Base-by-base conservation (phyloP, 2,113 vertebrate genomes). In the Baryphthengus martii region DNA sequence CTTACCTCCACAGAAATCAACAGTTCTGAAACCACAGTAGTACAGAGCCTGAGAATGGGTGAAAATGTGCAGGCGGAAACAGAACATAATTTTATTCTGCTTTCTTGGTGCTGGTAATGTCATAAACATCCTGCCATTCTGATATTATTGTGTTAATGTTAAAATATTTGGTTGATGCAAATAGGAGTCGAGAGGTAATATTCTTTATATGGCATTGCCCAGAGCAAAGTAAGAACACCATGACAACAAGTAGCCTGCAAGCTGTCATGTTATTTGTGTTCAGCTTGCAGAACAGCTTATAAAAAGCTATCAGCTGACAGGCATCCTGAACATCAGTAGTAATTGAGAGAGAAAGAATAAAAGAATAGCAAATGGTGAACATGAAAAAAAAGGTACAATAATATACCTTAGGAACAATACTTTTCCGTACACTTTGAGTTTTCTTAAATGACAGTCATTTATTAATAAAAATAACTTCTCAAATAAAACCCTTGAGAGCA, bases 121-220 rank as follows among this genome's bases (percentile, higher is more conserved):
- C 94, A 96, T 93, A 96, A 95, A 96, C 95, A 85, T 96, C 95
- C 96, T 94, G 58, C 50, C 85, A 94, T 68, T 83, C 68, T 94
- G 73, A 88, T 96, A 84, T 95, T 77, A 94, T 86, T 91, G 49
- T 95, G 94, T 95, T 95, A 95, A 93, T 97, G 86, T 93, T 95
- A 95, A 97, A 97, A 95, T 95, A 97, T 97, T 96, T 96, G 86
- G 74, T 92, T 96, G 95, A 97, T 96, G 81, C 83, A 98, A 97
- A 97, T 89, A 90, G 82, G 78, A 97, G 94, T 65, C 24, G 59
- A 96, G 83, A 92, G 94, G 88, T 95, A 97, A 96, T 95, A 97
- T 93, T 96, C 85, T 97, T 94, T 97, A 97, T 96, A 97, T 97
- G 87, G 90, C 95, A 92, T 95, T 97, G 88, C 95, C 93, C 89